A percentile compares a stretch with the other conserved stretches of the same genome.
These are phyloP conservation scores for Tadarida brasiliensis DNA, from an alignment of 2,797 vertebrate genomes.

Conservation along the genomic window DNA sequence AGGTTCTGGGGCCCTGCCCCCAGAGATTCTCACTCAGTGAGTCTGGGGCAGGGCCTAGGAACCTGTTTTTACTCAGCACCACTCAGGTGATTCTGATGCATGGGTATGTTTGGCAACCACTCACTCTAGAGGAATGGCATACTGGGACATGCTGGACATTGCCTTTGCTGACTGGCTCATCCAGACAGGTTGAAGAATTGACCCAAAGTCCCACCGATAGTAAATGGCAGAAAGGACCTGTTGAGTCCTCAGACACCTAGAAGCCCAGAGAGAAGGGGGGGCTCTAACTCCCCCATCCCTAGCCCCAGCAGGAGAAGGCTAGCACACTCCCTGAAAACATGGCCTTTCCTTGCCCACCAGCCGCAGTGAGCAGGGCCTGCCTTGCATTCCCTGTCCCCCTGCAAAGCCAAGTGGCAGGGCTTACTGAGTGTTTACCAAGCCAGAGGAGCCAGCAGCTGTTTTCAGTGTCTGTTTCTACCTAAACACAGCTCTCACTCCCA, in stretches of 20 bases:
- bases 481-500: conserved; percentile 1
- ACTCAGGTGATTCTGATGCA: not conserved
- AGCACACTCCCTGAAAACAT: not conserved
- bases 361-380: not conserved
- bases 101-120: not conserved
- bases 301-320: not conserved
- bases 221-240: not conserved
- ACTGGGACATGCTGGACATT: not conserved
- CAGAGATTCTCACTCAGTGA: not conserved
- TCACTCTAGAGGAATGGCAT: not conserved
- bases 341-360: not conserved
- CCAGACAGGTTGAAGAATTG: not conserved
- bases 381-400: accelerated
- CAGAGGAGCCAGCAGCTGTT: conserved; percentile 11
- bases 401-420: not conserved
- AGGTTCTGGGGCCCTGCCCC: not conserved
- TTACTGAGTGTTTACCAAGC: accelerated
- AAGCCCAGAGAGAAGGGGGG: not conserved
- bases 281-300: not conserved
- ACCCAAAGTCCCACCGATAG: not conserved
- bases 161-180: not conserved
- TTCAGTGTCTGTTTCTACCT: conserved; percentile 4
- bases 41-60: not conserved
- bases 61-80: not conserved
- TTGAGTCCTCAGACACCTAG: not conserved